These are phyloP conservation scores for Nomada ruficornis DNA, from an alignment of 2,888 invertebrate genomes.

Conservation along the genomic window DNA sequence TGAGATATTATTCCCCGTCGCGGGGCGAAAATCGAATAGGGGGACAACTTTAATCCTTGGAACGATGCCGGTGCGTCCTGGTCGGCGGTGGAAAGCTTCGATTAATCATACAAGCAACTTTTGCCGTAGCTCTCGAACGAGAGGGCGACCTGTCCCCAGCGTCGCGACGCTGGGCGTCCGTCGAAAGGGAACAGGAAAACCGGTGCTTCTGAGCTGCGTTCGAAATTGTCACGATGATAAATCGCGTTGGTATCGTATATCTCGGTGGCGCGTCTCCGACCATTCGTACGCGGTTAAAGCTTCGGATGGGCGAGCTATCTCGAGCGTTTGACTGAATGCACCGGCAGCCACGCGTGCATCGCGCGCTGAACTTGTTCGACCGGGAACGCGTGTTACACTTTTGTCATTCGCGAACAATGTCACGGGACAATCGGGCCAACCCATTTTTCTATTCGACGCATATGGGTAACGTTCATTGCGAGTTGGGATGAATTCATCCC, in stretches of 20 bases:
- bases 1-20: conserved; percentile 50
- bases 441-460: conserved; percentile 25
- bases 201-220: conserved; percentile 49
- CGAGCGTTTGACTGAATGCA: conserved; percentile 36
- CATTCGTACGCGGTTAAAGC: conserved; percentile 58
- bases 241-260: conserved; percentile 70
- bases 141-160: conserved; percentile 29
- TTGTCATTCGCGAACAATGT: conserved; percentile 58
- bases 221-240: conserved; percentile 75
- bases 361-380: conserved; percentile 44
- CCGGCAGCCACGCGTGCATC: conserved; percentile 38
- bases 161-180: conserved; percentile 8
- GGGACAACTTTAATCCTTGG: conserved; percentile 59
- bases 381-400: conserved; percentile 54
- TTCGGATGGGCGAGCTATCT: conserved; percentile 2
- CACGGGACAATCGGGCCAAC: conserved; percentile 20
- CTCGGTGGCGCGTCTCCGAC: conserved; percentile 59
- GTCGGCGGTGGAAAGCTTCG: conserved; percentile 57
- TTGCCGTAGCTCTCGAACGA: conserved; percentile 62
- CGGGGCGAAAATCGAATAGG: conserved; percentile 15
- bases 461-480: neutral
- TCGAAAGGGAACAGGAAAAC: conserved; percentile 42
- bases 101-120: conserved; percentile 74
- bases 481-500: neutral
- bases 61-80: conserved; percentile 43